A percentile compares a stretch with the other conserved stretches of the same genome.
These are phyloP conservation scores for Eutrigla gurnardus DNA, from an alignment of 2,797 vertebrate species.

Conservation along the genomic window DNA sequence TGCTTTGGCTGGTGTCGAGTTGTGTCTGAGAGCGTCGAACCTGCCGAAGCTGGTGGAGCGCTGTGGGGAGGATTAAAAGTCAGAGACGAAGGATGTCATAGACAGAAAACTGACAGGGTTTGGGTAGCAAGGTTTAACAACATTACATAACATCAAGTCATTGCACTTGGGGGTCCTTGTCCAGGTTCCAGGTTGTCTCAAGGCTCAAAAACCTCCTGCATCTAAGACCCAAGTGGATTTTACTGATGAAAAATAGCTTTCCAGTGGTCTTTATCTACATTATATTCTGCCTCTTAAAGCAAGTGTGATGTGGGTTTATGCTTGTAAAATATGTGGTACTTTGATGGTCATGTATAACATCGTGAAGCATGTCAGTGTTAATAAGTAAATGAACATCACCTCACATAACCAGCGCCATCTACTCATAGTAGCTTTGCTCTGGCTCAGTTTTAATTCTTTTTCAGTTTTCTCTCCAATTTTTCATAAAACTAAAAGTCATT, in stretches of 20 bases:
- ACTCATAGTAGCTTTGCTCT: slow-evolving; percentile 1
- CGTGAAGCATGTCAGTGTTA: not conserved
- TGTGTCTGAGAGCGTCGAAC: slow-evolving; percentile 91
- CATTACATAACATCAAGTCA: not conserved
- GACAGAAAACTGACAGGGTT: not conserved
- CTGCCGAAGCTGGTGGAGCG: slow-evolving; percentile 95
- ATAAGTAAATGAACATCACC: not conserved
- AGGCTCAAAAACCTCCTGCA: not conserved
- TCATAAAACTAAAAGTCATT: slow-evolving; percentile 72
- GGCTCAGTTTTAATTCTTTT: slow-evolving; percentile 37
- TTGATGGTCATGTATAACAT: not conserved
- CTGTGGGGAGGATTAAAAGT: slow-evolving; percentile 73
- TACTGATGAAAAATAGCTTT: slow-evolving; percentile 2
- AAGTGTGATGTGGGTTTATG: not conserved
- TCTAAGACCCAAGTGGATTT: not conserved
- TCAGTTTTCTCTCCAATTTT: slow-evolving; percentile 38
- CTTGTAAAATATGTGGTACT: not conserved
- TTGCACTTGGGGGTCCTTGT: not conserved
- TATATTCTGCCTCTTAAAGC: not conserved
- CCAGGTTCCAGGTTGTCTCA: slow-evolving; percentile 4
- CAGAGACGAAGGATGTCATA: slow-evolving; percentile 21
- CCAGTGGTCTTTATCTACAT: not conserved
- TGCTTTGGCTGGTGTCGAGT: slow-evolving; percentile 76
- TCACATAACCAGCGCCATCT: not conserved
- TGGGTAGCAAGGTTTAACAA: not conserved